A percentile compares a stretch with the other conserved stretches of the same genome.
Conservation (phyloP, 2,797 vertebrate species). For the Selene dorsalis region DNA sequence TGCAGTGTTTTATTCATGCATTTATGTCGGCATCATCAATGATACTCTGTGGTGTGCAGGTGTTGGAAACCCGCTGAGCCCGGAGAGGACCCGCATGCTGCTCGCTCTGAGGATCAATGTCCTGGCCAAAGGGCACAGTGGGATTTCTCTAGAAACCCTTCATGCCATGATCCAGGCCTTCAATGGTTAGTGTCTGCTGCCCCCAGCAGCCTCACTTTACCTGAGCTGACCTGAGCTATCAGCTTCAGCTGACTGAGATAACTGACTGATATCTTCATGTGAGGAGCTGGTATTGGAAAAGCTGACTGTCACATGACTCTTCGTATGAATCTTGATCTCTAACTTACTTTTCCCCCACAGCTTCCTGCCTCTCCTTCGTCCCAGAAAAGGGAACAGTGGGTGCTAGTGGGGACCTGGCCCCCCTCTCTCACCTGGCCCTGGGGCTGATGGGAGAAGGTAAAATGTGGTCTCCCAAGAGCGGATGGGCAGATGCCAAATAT, state of each 20-base stretch:
- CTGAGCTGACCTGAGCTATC: constrained; percentile 20
- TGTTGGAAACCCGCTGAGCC: constrained; percentile 93
- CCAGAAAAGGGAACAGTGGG: constrained; percentile 98
- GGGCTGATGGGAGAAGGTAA: constrained; percentile 98
- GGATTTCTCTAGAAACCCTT: constrained; percentile 94
- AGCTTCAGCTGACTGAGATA: background rate
- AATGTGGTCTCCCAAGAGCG: constrained; percentile 99
- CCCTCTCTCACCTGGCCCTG: constrained; percentile 96
- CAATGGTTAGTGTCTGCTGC: constrained; percentile 86
- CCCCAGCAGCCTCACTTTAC: background rate
- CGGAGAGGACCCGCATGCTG: constrained; percentile 97
- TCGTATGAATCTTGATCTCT: background rate
- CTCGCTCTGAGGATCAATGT: constrained; percentile 97
- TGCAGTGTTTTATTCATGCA: background rate
- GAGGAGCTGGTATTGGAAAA: background rate
- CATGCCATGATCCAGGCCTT: constrained; percentile 92
- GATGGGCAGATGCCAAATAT: constrained; percentile 99
- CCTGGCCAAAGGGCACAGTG: constrained; percentile 97
- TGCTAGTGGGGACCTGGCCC: constrained; percentile 97
- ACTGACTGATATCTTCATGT: constrained; percentile 1
- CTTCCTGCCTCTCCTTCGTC: constrained; percentile 95
- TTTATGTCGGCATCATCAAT: background rate
- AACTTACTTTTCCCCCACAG: constrained; percentile 74
- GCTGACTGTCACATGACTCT: background rate
- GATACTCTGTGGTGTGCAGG: constrained; percentile 80